Evolutionary conservation across 2,888 invertebrate species (phyloP).

Genomic region (Oscheius sp.): DNA sequence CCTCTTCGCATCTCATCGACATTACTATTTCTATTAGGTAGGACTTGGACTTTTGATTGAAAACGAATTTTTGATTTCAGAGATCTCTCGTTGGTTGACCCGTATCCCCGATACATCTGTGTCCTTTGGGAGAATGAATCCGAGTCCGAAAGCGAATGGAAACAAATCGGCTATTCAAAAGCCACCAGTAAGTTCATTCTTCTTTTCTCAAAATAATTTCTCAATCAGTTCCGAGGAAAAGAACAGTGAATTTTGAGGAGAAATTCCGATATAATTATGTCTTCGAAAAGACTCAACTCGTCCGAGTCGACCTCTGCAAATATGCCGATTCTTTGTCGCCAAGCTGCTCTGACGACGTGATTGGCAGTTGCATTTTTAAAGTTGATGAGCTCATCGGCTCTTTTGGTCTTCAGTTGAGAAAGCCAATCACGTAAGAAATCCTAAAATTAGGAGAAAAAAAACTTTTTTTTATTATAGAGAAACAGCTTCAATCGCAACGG

Average conservation of each 20-base stretch:
- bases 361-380: constrained; percentile 23
- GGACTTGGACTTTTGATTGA: too few relatives aligned
- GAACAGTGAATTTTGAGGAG: constrained; percentile 44
- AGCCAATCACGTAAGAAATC: constrained; percentile 31
- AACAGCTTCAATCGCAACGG: constrained; percentile 33
- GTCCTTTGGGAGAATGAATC: constrained; percentile 27
- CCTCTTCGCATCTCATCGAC: constrained; percentile 18
- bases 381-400: constrained; percentile 56
- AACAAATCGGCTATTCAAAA: constrained; percentile 13
- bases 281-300: constrained; percentile 55
- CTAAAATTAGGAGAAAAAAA: not conserved
- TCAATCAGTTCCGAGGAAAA: constrained; percentile 2
- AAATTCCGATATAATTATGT: constrained; percentile 49
- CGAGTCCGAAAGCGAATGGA: constrained; percentile 27
- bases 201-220: not conserved
- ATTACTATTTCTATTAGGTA: constrained; percentile 21
- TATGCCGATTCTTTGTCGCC: not conserved
- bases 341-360: constrained; percentile 19
- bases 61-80: constrained; percentile 1
- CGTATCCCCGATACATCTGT: not conserved
- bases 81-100: constrained; percentile 11
- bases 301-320: constrained; percentile 48
- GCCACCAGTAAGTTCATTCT: constrained; percentile 3
- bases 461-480: constrained; percentile 31
- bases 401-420: constrained; percentile 53